These are phyloP conservation scores for Gila orcuttii DNA, from an alignment of 2,113 vertebrate genomes.

Conservation along the genomic window DNA sequence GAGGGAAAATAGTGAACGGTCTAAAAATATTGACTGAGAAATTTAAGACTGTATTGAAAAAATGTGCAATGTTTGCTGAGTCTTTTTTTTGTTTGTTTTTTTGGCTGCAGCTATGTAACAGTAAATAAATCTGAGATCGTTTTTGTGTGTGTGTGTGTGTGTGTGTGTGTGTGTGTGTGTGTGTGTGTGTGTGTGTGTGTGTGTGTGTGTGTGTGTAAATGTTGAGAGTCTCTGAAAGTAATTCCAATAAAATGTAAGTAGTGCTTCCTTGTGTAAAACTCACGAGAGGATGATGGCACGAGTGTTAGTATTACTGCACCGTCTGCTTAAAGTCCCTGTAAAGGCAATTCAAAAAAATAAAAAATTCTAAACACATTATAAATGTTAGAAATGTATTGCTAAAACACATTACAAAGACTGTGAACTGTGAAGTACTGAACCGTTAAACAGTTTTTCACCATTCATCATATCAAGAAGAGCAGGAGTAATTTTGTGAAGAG, in stretches of 20 bases:
- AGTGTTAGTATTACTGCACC: too few species aligned
- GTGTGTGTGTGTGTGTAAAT: background rate
- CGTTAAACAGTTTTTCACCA: too few species aligned
- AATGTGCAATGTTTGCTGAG: background rate
- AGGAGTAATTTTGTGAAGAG: too few species aligned
- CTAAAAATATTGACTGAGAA: background rate
- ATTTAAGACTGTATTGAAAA: background rate
- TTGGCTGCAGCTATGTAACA: background rate
- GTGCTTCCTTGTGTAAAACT: background rate
- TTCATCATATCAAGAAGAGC: too few species aligned
- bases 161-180: background rate
- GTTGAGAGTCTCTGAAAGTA: background rate
- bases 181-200: background rate
- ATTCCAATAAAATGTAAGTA: background rate
- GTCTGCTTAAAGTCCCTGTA: too few species aligned
- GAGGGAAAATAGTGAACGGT: background rate
- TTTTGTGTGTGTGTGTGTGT: background rate
- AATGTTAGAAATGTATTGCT: too few species aligned
- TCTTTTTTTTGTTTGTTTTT: background rate
- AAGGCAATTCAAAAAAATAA: too few species aligned
- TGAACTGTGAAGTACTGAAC: too few species aligned
- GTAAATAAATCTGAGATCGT: background rate
- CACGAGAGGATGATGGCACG: background rate
- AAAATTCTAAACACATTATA: too few species aligned
- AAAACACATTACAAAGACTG: too few species aligned